phyloP scores from a whole-genome alignment of 2,113 vertebrate species.

The Cololabis saira region DNA sequence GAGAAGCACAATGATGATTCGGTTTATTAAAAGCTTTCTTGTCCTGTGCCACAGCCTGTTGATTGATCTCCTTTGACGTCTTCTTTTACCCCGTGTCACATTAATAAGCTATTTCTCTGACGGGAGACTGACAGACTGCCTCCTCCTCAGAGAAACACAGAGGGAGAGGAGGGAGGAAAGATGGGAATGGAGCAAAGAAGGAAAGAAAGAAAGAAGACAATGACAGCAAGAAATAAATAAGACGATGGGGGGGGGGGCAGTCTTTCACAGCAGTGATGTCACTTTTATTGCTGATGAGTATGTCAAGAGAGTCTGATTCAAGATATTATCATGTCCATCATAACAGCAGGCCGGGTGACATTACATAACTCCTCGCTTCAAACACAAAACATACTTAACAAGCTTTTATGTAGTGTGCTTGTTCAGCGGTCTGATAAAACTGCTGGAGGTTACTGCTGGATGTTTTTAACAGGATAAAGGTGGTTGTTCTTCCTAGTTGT shows the following conservation, averaged over 20 bases:
- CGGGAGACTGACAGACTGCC: conserved; percentile 61
- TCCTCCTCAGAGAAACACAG: conserved; percentile 44
- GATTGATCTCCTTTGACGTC: conserved; percentile 77
- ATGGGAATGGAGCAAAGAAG: background rate
- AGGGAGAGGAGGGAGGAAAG: conserved; percentile 8
- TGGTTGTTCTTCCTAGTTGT: conserved; percentile 22
- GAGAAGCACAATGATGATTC: conserved; percentile 60
- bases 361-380: conserved; percentile 26
- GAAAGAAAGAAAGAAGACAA: background rate
- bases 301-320: conserved; percentile 13
- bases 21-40: conserved; percentile 72
- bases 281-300: conserved; percentile 39
- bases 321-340: conserved; percentile 40
- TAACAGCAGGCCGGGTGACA: conserved; percentile 14
- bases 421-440: conserved; percentile 22
- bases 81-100: conserved; percentile 80
- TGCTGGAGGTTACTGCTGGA: conserved; percentile 33
- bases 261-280: conserved; percentile 23
- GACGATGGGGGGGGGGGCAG: background rate
- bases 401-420: conserved; percentile 4
- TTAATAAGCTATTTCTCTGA: conserved; percentile 68
- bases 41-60: conserved; percentile 50
- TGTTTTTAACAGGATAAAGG: conserved; percentile 28
- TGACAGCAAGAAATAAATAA: no score
- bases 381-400: conserved; percentile 16